These are phyloP conservation scores for Grammomys surdaster DNA, from an alignment of 2,113 vertebrate genomes.

Conservation along the genomic window DNA sequence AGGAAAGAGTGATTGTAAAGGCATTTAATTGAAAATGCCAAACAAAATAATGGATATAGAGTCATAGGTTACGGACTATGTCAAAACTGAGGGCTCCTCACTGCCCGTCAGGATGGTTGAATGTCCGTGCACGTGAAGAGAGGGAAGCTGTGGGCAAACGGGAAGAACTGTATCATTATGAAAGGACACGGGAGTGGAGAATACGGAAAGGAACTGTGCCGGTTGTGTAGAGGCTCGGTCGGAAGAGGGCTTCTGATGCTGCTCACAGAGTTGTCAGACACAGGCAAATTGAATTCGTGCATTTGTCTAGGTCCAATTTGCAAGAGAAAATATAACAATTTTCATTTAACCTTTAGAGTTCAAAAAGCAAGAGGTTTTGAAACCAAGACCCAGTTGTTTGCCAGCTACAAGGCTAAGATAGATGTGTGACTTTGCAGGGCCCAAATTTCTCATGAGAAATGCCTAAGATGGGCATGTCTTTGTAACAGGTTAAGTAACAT, in stretches of 20 bases:
- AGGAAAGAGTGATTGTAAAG: conserved; percentile 36
- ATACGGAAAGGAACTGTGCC: not conserved
- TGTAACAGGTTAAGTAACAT: not conserved
- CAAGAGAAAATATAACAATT: not conserved
- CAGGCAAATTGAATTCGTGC: not conserved
- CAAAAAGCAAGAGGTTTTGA: not conserved
- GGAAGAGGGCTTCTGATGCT: no score
- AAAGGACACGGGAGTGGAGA: not conserved
- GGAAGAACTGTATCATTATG: not conserved
- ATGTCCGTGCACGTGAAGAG: fast-evolving
- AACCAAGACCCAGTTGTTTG: not conserved
- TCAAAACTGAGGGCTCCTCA: not conserved
- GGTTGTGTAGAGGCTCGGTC: not conserved
- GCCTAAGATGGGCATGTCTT: not conserved
- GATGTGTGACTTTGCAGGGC: not conserved
- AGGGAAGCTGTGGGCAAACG: not conserved
- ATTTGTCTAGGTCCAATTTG: not conserved
- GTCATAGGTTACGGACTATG: not conserved
- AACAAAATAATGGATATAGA: not conserved
- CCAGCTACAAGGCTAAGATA: not conserved
- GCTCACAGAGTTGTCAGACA: not conserved
- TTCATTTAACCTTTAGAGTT: not conserved
- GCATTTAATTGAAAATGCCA: conserved; percentile 36
- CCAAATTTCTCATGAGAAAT: not conserved
- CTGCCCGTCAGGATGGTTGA: not conserved